Base-by-base conservation (phyloP, 2,797 vertebrate genomes). In the Urophycis tenuis region DNA sequence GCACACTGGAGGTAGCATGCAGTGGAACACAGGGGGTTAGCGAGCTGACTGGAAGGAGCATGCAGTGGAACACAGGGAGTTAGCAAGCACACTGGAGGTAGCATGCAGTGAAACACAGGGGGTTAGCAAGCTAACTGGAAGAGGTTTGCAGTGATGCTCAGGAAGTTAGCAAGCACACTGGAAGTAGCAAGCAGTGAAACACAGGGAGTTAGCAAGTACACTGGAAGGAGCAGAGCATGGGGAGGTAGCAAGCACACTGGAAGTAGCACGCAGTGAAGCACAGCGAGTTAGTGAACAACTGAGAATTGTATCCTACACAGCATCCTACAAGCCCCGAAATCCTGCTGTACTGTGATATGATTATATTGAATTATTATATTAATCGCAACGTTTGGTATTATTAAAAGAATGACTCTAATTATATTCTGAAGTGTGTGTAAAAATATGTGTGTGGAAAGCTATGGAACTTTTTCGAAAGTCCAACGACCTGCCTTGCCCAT, bases 141-240 rank as follows among this genome's bases (percentile, higher is more conserved):
- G 0, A 98, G 99, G 81, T 96, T 98, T 70, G 99, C 96, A 77
- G 75, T 45, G 73, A 34, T 17, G 3, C 31, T 33, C 32, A 31
- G n/a, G 11, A 19, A 22, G 8, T 17, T 6, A 22, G 49, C 49
- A n/a, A 60, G 10, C 49, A 60, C 15, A 22, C 49, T 60, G 22
- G 17, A 60, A 0, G 39, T 41, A 41, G 39, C 39, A 34, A 29
- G 77, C 9, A 77, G 75, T 41, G 72, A 33, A 19, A 2, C 31
- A 41, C 29, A n/a, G 10, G 14, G 36, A 39, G 39, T 14, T 41
- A 15, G 39, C 39, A n/a, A n/a, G n/a, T n/a, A n/a, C n/a, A n/a
- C n/a, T n/a, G n/a, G n/a, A n/a, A n/a, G n/a, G n/a, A n/a, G n/a
- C n/a, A n/a, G n/a, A n/a, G n/a, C n/a, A n/a, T n/a, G n/a, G 22